Evolutionary conservation across 1,140 invertebrate genomes (phyloP), one percentile per base, ranked within the genome.

Genomic region (Orchesella cincta): DNA sequence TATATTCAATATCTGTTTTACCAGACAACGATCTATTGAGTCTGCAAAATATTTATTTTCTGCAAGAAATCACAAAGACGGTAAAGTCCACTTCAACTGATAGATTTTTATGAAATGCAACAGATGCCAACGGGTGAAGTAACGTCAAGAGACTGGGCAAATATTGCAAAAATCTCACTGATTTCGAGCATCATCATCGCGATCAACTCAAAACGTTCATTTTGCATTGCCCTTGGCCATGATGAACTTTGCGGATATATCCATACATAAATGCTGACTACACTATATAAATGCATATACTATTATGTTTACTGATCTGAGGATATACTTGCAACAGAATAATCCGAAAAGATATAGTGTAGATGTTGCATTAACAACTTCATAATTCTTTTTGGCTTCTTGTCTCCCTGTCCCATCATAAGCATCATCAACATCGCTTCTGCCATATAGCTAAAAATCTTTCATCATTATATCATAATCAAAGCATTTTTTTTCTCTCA

Each of bases 171-270:
- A n/a, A n/a, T n/a, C n/a, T n/a, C n/a, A n/a, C n/a, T n/a, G n/a
- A n/a, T n/a, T n/a, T n/a, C n/a, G n/a, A n/a, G n/a, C n/a, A n/a
- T n/a, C n/a, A n/a, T n/a, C n/a, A n/a, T n/a, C n/a, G n/a, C n/a
- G n/a, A n/a, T 46, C 20, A 20, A 46, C 39, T 46, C 39, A 46
- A 46, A 12, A 12, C 39, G 14, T 23, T 57, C 8, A 67, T 67
- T 29, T 67, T 29, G 23, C 31, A 46, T 46, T 67, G 62, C 3
- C 62, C 62, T 67, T 67, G 62, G 62, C 62, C 62, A 29, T 67
- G 62, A 67, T 67, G 62, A 67, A 57, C 52, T 57, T 57, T 57
- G n/a, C n/a, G n/a, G n/a, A n/a, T n/a, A n/a, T n/a, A n/a, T n/a
- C n/a, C n/a, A n/a, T n/a, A n/a, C n/a, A n/a, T n/a, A n/a, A n/a